These are phyloP conservation scores for Odobenus rosmarus DNA, from an alignment of 2,113 vertebrate species.

Conservation along the genomic window DNA sequence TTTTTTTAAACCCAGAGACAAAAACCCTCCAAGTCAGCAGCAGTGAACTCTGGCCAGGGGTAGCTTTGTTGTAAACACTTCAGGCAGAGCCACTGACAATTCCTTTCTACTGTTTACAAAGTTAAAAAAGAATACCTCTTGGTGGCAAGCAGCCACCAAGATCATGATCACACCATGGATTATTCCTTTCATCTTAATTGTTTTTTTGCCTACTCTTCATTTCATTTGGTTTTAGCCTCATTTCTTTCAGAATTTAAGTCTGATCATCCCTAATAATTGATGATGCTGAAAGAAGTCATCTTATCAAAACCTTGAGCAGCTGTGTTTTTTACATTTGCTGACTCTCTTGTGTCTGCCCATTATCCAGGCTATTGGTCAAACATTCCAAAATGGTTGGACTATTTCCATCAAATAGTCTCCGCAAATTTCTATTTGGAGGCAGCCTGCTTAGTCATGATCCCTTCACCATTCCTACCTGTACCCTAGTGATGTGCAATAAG, in stretches of 20 bases:
- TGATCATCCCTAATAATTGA: conserved; percentile 41
- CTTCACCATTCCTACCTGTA: not conserved
- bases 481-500: not conserved
- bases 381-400: not conserved
- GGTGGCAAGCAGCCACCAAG: not conserved
- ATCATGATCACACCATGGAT: not conserved
- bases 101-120: not conserved
- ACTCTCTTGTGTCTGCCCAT: not conserved
- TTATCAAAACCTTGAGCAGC: conserved; percentile 6
- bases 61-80: not conserved
- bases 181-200: not conserved
- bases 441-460: not conserved
- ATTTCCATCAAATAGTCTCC: not conserved
- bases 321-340: conserved; percentile 32
- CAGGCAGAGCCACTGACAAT: not conserved
- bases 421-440: not conserved
- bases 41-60: not conserved
- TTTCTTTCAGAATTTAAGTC: conserved; percentile 44
- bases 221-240: conserved; percentile 45
- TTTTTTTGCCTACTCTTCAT: not conserved
- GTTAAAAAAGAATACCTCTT: not conserved
- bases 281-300: conserved; percentile 37
- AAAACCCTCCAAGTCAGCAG: not conserved
- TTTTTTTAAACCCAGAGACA: not conserved
- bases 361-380: conserved; percentile 59